A percentile compares a stretch with the other conserved stretches of the same genome.
Conservation (phyloP, 2,113 vertebrate genomes). For the Leptodactylus fuscus region DNA sequence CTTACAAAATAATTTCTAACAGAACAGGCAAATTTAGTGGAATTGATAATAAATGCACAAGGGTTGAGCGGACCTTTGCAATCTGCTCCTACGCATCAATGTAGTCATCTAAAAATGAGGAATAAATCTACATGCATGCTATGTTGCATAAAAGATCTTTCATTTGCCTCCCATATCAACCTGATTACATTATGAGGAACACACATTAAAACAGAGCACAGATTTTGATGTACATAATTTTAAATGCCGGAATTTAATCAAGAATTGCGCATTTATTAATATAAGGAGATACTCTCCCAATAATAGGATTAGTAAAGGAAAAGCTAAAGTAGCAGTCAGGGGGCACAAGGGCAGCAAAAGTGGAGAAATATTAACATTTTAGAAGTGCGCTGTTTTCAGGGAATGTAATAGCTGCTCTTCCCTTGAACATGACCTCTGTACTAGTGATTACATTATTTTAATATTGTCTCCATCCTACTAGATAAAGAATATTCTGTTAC, state of each 20-base stretch:
- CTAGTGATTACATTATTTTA: conserved; percentile 34
- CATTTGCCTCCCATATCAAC: conserved; percentile 59
- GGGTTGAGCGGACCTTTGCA: conserved; percentile 30
- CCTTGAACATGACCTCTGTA: conserved; percentile 51
- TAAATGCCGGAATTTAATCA: conserved; percentile 57
- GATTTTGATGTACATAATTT: conserved; percentile 56
- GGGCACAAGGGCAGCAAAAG: conserved; percentile 24
- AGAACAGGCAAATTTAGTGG: conserved; percentile 37
- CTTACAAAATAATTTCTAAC: conserved; percentile 33
- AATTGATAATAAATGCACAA: conserved; percentile 56
- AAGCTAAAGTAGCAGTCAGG: conserved; percentile 50
- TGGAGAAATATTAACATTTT: conserved; percentile 50
- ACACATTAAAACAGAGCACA: conserved; percentile 54
- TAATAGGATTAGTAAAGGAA: conserved; percentile 51
- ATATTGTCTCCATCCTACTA: background rate
- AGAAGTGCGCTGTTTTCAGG: conserved; percentile 24
- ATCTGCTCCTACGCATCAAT: conserved; percentile 34
- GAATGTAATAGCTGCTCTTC: conserved; percentile 43
- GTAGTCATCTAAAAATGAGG: conserved; percentile 41
- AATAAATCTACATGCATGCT: conserved; percentile 52
- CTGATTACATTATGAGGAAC: conserved; percentile 59
- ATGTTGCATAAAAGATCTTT: conserved; percentile 58
- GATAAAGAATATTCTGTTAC: conserved; percentile 25
- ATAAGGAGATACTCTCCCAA: conserved; percentile 40
- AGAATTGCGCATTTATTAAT: conserved; percentile 56